Percentiles rank a stretch among this genome's conserved stretches.
phyloP scores from a whole-genome alignment of 2,113 vertebrate genomes.

The Etia nguti region DNA sequence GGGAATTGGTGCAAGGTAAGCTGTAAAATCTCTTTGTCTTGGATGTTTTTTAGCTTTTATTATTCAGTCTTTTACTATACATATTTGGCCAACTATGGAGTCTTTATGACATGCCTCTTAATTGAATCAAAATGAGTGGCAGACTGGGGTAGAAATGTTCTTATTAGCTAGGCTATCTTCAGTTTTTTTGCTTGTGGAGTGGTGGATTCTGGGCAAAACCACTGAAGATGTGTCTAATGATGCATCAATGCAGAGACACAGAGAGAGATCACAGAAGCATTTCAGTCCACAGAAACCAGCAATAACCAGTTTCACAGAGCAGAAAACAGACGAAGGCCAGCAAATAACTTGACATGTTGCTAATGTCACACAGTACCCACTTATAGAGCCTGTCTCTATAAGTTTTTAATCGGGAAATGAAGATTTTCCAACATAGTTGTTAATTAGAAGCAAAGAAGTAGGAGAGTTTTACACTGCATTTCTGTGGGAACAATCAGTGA shows the following conservation, averaged over 20 bases:
- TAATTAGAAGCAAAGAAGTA: fast-evolving
- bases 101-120: neutral
- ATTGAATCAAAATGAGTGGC: neutral
- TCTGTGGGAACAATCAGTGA: neutral
- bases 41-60: neutral
- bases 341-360: neutral
- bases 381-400: neutral
- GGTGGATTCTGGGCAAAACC: neutral
- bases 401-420: neutral
- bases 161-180: neutral
- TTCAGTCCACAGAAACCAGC: neutral
- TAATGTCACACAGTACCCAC: neutral
- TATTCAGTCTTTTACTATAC: neutral
- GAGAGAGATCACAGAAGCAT: neutral
- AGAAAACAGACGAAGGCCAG: neutral
- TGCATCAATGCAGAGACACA: neutral
- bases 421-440: neutral
- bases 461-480: neutral
- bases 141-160: neutral
- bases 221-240: neutral
- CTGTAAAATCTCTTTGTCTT: neutral
- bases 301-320: neutral
- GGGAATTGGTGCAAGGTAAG: neutral
- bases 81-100: neutral
- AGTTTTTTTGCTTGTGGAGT: neutral